Base-by-base conservation (phyloP, 2,888 invertebrate species). In the Schizaphis graminum region DNA sequence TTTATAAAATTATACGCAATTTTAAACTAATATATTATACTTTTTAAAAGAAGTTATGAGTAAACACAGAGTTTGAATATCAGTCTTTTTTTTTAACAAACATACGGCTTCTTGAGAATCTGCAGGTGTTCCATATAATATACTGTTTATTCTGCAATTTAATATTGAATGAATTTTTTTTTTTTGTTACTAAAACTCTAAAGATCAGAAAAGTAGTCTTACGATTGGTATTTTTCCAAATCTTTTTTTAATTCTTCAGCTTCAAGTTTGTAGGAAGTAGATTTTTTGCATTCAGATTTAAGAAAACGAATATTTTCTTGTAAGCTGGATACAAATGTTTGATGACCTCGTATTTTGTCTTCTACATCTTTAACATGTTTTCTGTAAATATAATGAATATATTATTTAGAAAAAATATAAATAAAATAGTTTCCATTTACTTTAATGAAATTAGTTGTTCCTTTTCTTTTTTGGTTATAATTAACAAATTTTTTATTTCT, bases 161-260 rank as follows among this genome's bases (percentile, higher is more conserved):
- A 44, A 56, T 35, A 86, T 47, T 44, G 28, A 3, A 88, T 7
- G 8, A 90, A 90, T n/a, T 86, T 57, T 44, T n/a, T 84, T 91
- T 49, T 10, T 10, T 85, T 84, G 8, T 5, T 84, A 41, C 5
- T 35, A 84, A 84, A 41, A 84, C 84, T 26, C 2, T 10, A 57
- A 8, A 2, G 26, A 24, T 21, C 8, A 26, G 44, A 49, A 24
- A 90, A 67, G n/a, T 35, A n/a, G 24, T 26, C 77, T 77, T 94
- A 95, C 95, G 91, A 92, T 93, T 94, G 86, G 47, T 90, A 95
- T 94, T 94, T 94, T 92, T 94, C 91, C 8, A 95, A 77, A 21
- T 95, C 85, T 77, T 93, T 94, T 89, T 57, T 93, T 91, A 94
- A 91, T 56, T 95, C 94, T 28, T 94, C 94, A 57, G 91, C 92